phyloP scores from a whole-genome alignment of 2,113 vertebrate genomes.

The Hemiprocne comata region DNA sequence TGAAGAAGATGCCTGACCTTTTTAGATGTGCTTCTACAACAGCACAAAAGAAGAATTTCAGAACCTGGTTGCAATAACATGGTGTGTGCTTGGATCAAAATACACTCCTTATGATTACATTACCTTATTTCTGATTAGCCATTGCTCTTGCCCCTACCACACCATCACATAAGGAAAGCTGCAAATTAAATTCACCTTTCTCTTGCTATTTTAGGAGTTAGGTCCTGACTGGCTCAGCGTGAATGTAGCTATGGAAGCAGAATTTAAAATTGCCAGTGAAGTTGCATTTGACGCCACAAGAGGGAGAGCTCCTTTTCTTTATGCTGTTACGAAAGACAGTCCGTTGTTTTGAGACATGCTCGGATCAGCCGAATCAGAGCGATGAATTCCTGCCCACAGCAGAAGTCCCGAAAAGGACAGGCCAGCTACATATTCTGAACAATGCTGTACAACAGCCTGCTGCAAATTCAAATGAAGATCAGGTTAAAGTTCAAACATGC shows the following conservation, averaged over 20 bases:
- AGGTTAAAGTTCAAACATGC: background rate
- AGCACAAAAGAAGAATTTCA: background rate
- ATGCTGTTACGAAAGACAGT: background rate
- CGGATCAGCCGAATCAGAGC: rapidly evolving
- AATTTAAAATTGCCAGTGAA: background rate
- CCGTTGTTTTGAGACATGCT: background rate
- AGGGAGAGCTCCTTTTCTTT: background rate
- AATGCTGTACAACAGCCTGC: background rate
- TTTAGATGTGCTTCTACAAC: background rate
- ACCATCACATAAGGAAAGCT: background rate
- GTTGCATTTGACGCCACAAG: conserved; percentile 14
- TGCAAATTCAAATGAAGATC: background rate
- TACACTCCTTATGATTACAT: rapidly evolving
- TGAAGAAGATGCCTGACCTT: background rate
- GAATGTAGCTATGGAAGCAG: background rate
- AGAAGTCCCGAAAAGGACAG: background rate
- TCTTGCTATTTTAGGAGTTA: background rate
- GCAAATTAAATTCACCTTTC: background rate
- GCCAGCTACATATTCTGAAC: background rate
- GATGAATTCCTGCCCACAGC: rapidly evolving
- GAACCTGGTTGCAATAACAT: background rate
- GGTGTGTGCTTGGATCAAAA: rapidly evolving
- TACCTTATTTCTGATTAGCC: background rate
- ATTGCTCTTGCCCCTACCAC: background rate
- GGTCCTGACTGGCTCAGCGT: background rate